Evolutionary conservation across 2,888 invertebrate species (phyloP).

Genomic region (Odontomyia ornata): DNA sequence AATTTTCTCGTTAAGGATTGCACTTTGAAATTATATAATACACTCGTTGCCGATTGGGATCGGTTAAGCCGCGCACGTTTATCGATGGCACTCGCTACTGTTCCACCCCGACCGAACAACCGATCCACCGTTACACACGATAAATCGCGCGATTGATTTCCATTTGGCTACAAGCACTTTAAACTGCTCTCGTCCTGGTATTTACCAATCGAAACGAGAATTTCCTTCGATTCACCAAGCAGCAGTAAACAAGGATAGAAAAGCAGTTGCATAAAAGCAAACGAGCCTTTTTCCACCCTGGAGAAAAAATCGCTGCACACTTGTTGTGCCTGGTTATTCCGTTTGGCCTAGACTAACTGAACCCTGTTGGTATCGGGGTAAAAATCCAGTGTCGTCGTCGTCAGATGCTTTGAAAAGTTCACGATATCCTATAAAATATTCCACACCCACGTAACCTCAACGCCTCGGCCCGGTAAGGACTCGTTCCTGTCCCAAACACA

Average conservation of each 20-base stretch:
- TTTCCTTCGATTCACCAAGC: background rate
- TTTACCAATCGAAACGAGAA: slow-evolving; percentile 45
- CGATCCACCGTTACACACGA: slow-evolving; percentile 3
- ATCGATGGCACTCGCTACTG: background rate
- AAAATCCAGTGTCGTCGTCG: slow-evolving; percentile 28
- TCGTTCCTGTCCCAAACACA: slow-evolving; percentile 23
- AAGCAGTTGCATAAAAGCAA: slow-evolving; percentile 37
- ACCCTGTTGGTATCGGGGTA: slow-evolving; percentile 58
- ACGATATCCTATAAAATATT: slow-evolving; percentile 22
- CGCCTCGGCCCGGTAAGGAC: slow-evolving; percentile 1
- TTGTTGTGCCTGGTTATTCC: slow-evolving; percentile 65
- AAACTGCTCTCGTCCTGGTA: slow-evolving; percentile 5
- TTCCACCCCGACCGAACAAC: background rate
- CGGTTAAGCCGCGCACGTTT: background rate
- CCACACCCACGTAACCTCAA: slow-evolving; percentile 29
- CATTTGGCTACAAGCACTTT: slow-evolving; percentile 13
- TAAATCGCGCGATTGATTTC: slow-evolving; percentile 33
- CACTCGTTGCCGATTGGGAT: background rate
- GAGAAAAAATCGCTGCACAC: slow-evolving; percentile 57
- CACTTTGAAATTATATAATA: slow-evolving; percentile 25
- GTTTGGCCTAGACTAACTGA: slow-evolving; percentile 64
- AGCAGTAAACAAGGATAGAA: slow-evolving; percentile 13
- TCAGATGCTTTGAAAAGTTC: slow-evolving; percentile 30
- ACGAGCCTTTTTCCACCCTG: slow-evolving; percentile 17
- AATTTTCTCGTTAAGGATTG: background rate